Conservation (phyloP, 2,888 invertebrate species). For the Temnothorax unifasciatus region DNA sequence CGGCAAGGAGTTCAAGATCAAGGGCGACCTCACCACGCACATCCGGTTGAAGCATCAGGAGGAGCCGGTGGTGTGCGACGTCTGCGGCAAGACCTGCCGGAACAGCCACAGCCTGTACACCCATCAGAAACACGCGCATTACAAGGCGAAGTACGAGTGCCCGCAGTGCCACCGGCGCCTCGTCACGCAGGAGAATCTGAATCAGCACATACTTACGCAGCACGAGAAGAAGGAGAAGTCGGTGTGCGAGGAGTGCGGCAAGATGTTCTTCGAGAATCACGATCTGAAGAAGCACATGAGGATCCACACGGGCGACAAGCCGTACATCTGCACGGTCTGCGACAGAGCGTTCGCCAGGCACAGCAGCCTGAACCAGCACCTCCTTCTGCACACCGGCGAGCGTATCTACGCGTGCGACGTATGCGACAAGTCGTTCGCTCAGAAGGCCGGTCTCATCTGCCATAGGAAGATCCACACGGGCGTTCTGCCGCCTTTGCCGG, state of each 20-base stretch:
- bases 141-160: conserved; percentile 72
- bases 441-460: conserved; percentile 73
- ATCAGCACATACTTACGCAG: conserved; percentile 70
- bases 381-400: conserved; percentile 74
- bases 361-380: conserved; percentile 71
- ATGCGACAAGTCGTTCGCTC: conserved; percentile 75
- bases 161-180: conserved; percentile 64
- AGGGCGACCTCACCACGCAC: conserved; percentile 77
- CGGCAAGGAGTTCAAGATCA: conserved; percentile 79
- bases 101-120: conserved; percentile 71
- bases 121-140: conserved; percentile 72
- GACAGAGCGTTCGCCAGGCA: conserved; percentile 69
- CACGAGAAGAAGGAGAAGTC: conserved; percentile 70
- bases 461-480: conserved; percentile 78
- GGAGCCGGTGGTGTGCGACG: conserved; percentile 74
- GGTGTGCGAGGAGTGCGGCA: conserved; percentile 78
- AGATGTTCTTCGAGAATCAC: conserved; percentile 72
- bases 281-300: conserved; percentile 74
- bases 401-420: conserved; percentile 74
- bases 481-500: conserved; percentile 68
- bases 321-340: conserved; percentile 73
- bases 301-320: conserved; percentile 75
- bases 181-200: conserved; percentile 69
- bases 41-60: conserved; percentile 73
- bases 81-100: conserved; percentile 71